Conservation (phyloP, 2,113 vertebrate species). For the Osmerus eperlanus region DNA sequence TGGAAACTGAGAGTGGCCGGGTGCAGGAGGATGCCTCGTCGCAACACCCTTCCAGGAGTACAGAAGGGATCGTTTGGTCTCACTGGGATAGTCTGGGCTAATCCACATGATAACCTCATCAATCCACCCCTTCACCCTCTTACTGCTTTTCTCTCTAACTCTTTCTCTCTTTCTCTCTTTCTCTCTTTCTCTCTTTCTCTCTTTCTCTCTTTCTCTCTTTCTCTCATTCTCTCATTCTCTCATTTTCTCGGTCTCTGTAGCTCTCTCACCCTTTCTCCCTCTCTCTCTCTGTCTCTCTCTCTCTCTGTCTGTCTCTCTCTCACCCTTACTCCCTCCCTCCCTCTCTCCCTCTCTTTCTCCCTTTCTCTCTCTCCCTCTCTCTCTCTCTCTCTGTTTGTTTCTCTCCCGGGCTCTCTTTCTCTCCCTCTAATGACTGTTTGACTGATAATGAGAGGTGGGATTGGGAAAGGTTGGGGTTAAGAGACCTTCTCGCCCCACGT, state of each 20-base stretch:
- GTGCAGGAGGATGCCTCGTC: neutral
- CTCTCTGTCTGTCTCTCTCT: neutral
- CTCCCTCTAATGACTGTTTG: conserved; percentile 44
- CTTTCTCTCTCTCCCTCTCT: neutral
- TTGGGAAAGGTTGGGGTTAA: conserved; percentile 35
- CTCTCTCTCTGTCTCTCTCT: neutral
- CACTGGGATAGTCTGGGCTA: no score
- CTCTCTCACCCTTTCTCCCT: neutral
- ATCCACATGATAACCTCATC: neutral
- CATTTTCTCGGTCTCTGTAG: no score
- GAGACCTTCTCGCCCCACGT: conserved; percentile 51
- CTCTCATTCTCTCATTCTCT: no score
- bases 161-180: neutral
- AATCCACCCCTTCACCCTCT: neutral
- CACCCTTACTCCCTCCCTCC: neutral
- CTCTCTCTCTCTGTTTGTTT: no score
- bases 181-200: neutral
- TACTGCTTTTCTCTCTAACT: neutral
- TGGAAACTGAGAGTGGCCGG: conserved; percentile 36
- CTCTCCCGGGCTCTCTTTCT: conserved; percentile 5
- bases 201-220: neutral
- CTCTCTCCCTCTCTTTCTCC: neutral
- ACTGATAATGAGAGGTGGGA: conserved; percentile 24
- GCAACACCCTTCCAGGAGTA: neutral
- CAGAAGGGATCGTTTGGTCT: no score